phyloP scores from a whole-genome alignment of 2,888 invertebrate species.

The Eilema griseolum region DNA sequence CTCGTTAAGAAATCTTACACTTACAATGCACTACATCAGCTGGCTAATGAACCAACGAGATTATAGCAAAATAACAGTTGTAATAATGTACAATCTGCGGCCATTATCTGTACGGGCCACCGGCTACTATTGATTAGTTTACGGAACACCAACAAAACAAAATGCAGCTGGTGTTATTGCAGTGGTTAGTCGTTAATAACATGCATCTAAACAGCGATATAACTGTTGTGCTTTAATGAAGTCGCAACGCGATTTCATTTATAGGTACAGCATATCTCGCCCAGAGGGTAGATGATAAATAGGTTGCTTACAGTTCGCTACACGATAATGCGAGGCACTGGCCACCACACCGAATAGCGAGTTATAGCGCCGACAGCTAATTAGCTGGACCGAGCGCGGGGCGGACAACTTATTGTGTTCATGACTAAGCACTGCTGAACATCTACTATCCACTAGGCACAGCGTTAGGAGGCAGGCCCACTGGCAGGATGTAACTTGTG shows the following conservation, averaged over 20 bases:
- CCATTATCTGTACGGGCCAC: not conserved
- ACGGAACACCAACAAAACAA: too few relatives aligned
- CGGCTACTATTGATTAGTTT: too few relatives aligned
- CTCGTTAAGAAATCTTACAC: conserved; percentile 17
- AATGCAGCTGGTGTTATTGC: too few relatives aligned
- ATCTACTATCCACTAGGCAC: not conserved
- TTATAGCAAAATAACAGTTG: not conserved
- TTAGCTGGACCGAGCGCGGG: not conserved
- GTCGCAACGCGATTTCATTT: not conserved
- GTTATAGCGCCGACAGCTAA: not conserved
- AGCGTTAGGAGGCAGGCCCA: too few relatives aligned
- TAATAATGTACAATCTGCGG: not conserved
- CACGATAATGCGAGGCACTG: not conserved
- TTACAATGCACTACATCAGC: conserved; percentile 27
- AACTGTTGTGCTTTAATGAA: not conserved
- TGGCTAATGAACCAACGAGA: conserved; percentile 31
- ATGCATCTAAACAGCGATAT: not conserved
- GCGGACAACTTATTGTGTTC: not conserved
- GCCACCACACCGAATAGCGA: not conserved
- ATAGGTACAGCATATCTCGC: not conserved
- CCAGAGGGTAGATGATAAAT: not conserved
- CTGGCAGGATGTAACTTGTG: not conserved
- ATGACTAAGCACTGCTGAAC: not conserved
- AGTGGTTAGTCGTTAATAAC: not conserved
- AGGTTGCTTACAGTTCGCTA: not conserved